Evolutionary conservation across 64 coral and sea anemone species (phyloP).

Genomic region (Montipora foliosa): DNA sequence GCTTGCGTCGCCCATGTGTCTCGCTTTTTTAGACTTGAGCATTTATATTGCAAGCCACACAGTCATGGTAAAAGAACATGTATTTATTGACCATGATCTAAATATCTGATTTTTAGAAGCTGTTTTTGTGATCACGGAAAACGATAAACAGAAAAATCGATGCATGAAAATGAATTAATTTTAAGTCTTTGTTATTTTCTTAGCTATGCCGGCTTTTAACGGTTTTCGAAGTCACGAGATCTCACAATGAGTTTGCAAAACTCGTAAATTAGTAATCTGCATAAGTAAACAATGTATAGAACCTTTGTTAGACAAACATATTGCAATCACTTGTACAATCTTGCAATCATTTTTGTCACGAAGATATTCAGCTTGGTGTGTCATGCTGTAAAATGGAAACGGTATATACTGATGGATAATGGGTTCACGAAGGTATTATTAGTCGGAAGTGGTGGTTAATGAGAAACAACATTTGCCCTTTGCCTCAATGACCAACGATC

Average conservation of each 20-base stretch:
- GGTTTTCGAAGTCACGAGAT: neutral
- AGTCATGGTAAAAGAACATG: neutral
- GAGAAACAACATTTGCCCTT: neutral
- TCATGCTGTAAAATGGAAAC: neutral
- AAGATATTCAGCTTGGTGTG: neutral
- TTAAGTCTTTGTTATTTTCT: neutral
- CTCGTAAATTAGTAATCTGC: neutral
- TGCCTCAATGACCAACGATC: neutral
- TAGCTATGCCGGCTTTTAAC: neutral
- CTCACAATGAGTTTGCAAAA: neutral
- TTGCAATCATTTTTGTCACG: neutral
- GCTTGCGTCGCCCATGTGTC: neutral
- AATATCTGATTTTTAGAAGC: neutral
- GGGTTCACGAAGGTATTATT: neutral
- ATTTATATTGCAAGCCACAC: neutral
- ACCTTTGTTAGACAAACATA: neutral
- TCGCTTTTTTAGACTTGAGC: neutral
- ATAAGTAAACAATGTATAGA: neutral
- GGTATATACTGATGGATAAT: too few relatives aligned
- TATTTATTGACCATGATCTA: neutral
- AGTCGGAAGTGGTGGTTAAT: neutral
- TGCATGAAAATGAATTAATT: too few relatives aligned
- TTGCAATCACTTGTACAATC: neutral
- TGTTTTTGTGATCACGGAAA: neutral
- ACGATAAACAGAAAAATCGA: neutral